Conservation (phyloP, 2,113 vertebrate genomes). For the Pelobates fuscus region DNA sequence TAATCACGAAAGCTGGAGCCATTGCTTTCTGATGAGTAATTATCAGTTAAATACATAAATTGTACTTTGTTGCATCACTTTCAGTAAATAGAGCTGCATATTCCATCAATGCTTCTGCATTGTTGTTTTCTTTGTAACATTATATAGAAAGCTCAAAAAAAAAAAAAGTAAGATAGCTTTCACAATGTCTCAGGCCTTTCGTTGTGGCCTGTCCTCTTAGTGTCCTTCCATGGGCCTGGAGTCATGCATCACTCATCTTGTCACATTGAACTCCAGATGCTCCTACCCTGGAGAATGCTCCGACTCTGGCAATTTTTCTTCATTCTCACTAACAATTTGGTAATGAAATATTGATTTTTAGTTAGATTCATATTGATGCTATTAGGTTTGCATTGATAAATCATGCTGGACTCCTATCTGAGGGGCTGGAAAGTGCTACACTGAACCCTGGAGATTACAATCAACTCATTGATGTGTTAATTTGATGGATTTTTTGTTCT, state of each 20-base stretch:
- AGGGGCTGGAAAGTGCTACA: conserved; percentile 83
- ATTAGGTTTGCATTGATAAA: conserved; percentile 99
- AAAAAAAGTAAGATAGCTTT: conserved; percentile 60
- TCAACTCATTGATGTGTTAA: conserved; percentile 98
- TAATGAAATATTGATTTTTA: conserved; percentile 99
- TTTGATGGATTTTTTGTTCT: conserved; percentile 97
- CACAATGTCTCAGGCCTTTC: conserved; percentile 71
- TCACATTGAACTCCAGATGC: conserved; percentile 99
- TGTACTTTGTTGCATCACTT: conserved; percentile 7
- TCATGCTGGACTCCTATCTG: conserved; percentile 93
- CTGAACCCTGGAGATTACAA: conserved; percentile 93
- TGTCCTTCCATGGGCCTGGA: conserved; percentile 92
- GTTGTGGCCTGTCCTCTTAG: conserved; percentile 90
- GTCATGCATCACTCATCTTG: conserved; percentile 97
- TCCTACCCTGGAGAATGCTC: conserved; percentile 94
- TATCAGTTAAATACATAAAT: conserved; percentile 39
- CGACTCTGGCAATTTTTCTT: conserved; percentile 95
- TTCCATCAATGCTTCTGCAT: conserved; percentile 51
- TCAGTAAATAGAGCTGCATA: conserved; percentile 10
- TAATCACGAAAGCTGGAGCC: conserved; percentile 1
- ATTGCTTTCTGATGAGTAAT: conserved; percentile 38
- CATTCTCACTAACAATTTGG: conserved; percentile 99
- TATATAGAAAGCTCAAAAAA: conserved; percentile 26
- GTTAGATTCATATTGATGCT: conserved; percentile 99
- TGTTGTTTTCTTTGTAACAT: conserved; percentile 58